phyloP scores from a whole-genome alignment of 2,797 vertebrate species.

The Clarias pachynema region DNA sequence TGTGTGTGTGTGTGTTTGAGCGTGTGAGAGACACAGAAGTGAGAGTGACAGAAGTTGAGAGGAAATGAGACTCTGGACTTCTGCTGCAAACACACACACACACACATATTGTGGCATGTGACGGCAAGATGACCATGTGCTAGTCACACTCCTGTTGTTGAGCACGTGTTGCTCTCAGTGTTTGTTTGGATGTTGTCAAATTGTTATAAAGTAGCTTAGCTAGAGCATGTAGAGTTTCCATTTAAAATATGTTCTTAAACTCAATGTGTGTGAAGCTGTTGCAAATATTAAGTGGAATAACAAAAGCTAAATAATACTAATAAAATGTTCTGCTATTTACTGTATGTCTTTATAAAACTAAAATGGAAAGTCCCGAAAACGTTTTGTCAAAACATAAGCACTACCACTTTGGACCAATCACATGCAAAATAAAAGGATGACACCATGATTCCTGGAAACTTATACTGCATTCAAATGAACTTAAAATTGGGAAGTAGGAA shows the following conservation, averaged over 20 bases:
- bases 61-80: slow-evolving; percentile 75
- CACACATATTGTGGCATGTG: slow-evolving; percentile 61
- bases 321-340: not conserved
- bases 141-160: slow-evolving; percentile 57
- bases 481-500: not conserved
- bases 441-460: slow-evolving; percentile 3
- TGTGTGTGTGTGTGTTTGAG: not conserved
- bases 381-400: not conserved
- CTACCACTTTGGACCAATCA: not conserved
- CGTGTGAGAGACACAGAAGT: slow-evolving; percentile 68
- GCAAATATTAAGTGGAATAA: not conserved
- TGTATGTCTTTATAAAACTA: not conserved
- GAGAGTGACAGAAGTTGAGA: slow-evolving; percentile 72
- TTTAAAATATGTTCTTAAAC: not conserved
- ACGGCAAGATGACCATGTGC: slow-evolving; percentile 63
- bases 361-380: not conserved
- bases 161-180: slow-evolving; percentile 3
- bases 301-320: not conserved
- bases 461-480: not conserved
- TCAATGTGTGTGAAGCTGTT: not conserved
- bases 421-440: not conserved
- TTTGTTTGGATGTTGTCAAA: not conserved
- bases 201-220: too few relatives aligned
- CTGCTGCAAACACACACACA: slow-evolving; percentile 46
- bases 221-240: not conserved